phyloP scores from a whole-genome alignment of 2,113 vertebrate genomes.

The Carassius auratus region DNA sequence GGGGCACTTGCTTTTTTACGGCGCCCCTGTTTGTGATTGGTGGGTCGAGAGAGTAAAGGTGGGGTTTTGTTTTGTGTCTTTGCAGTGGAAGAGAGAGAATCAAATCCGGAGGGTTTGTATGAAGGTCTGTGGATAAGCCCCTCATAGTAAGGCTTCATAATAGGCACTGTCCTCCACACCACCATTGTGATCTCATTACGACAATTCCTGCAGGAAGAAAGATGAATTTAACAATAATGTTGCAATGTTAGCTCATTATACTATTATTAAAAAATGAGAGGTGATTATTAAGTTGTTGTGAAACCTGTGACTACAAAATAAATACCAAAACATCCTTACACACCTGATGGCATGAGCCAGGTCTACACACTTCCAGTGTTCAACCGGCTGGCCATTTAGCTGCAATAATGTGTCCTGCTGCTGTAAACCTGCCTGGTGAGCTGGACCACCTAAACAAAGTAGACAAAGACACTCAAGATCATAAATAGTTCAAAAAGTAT shows the following conservation, averaged over 20 bases:
- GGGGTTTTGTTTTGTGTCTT: constrained; percentile 80
- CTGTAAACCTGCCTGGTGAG: constrained; percentile 86
- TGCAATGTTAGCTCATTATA: neutral
- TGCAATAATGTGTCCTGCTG: constrained; percentile 88
- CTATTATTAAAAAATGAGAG: neutral
- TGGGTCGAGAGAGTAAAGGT: constrained; percentile 61
- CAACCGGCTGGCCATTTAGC: constrained; percentile 88
- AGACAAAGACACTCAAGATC: constrained; percentile 10
- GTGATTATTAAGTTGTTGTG: neutral
- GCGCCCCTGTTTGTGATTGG: constrained; percentile 79
- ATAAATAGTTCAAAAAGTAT: neutral
- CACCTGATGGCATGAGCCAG: constrained; percentile 92
- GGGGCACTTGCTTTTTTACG: constrained; percentile 62
- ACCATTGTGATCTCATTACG: constrained; percentile 84
- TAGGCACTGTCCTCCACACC: constrained; percentile 86
- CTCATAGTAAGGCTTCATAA: constrained; percentile 77
- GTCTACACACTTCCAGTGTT: constrained; percentile 92
- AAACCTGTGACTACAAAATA: neutral
- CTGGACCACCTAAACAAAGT: constrained; percentile 82
- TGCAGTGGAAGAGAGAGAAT: constrained; percentile 72
- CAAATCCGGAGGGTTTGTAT: constrained; percentile 71
- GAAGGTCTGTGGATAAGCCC: constrained; percentile 75
- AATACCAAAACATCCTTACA: constrained; percentile 7
- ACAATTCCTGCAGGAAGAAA: constrained; percentile 78
- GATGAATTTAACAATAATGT: neutral